phyloP scores from a whole-genome alignment of 1,140 invertebrate genomes.

The Pectinophora gossypiella region DNA sequence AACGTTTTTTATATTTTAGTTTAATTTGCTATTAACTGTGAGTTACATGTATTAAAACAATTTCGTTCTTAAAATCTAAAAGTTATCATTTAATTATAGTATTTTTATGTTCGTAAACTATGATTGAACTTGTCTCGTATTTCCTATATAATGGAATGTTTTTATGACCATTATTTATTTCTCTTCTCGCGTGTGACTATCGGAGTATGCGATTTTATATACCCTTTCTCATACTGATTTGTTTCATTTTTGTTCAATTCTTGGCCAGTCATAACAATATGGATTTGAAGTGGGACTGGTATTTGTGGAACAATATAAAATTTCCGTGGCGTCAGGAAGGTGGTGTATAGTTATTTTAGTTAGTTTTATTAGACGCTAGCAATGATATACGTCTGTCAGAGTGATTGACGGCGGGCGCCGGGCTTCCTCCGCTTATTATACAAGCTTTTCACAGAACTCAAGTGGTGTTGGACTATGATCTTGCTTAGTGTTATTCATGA shows the following conservation, averaged over 20 bases:
- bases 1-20: background rate
- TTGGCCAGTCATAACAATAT: background rate
- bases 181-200: too few species aligned
- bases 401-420: slow-evolving; percentile 44
- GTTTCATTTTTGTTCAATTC: background rate
- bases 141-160: too few species aligned
- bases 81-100: background rate
- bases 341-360: background rate
- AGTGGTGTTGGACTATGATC: background rate
- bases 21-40: background rate
- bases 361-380: background rate
- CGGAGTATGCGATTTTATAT: background rate
- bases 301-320: background rate
- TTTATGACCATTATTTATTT: too few species aligned
- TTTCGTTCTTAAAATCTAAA: background rate
- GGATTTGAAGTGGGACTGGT: background rate
- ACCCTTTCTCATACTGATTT: background rate
- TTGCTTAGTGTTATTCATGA: too few species aligned
- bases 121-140: too few species aligned
- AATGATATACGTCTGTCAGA: slow-evolving; percentile 31
- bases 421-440: background rate
- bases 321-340: too few species aligned
- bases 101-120: too few species aligned
- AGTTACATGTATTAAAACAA: background rate
- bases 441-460: background rate